phyloP scores from a whole-genome alignment of 2,888 invertebrate species.

The Litoditis marina region DNA sequence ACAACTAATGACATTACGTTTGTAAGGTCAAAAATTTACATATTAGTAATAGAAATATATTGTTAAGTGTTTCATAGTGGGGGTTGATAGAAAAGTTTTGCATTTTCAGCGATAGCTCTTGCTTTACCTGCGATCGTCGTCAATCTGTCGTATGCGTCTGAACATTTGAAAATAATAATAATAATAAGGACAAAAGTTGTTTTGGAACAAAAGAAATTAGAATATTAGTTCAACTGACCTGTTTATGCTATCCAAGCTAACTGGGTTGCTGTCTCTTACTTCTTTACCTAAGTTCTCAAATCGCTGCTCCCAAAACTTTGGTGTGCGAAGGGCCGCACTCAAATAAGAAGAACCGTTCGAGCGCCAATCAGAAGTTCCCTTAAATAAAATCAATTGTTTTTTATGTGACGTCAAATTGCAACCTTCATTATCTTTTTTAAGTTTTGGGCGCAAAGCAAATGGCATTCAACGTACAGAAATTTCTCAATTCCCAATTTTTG shows the following conservation, averaged over 20 bases:
- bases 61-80: too few relatives aligned
- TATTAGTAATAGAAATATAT: too few relatives aligned
- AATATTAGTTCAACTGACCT: slow-evolving; percentile 32
- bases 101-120: background rate
- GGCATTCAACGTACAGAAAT: too few relatives aligned
- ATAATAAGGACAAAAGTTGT: too few relatives aligned
- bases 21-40: too few relatives aligned
- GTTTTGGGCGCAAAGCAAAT: too few relatives aligned
- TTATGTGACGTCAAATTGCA: too few relatives aligned
- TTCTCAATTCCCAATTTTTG: too few relatives aligned
- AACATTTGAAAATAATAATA: background rate
- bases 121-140: slow-evolving; percentile 12
- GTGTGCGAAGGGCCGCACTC: slow-evolving; percentile 60
- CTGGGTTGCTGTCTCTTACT: slow-evolving; percentile 59
- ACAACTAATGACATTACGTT: too few relatives aligned
- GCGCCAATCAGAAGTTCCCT: slow-evolving; percentile 46
- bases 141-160: slow-evolving; percentile 18
- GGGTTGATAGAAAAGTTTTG: background rate
- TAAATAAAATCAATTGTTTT: slow-evolving; percentile 3
- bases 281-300: slow-evolving; percentile 56
- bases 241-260: slow-evolving; percentile 57
- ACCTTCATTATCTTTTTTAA: too few relatives aligned
- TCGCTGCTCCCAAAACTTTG: slow-evolving; percentile 61
- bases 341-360: slow-evolving; percentile 52
- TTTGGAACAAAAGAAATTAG: background rate